Evolutionary conservation across 1,140 invertebrate species (phyloP), one percentile per base, ranked within the genome.

Genomic region (Tetraneura akinire): DNA sequence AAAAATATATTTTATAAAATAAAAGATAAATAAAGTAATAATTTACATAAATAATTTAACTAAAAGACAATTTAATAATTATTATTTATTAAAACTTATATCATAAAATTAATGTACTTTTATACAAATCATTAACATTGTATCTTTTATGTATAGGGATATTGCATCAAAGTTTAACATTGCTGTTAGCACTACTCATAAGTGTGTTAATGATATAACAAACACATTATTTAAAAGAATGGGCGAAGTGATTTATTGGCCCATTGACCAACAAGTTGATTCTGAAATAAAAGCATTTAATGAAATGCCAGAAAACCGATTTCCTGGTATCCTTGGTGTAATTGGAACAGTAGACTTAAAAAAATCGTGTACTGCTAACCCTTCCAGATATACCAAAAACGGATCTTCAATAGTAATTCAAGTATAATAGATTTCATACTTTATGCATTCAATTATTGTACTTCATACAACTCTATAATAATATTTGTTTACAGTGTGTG

Each of bases 291-390:
- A 60, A 78, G 74, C 32, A 11, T 78, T 78, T 16, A n/a, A 57
- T 9, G 21, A 60, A 47, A 60, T 78, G 37, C 21, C 37, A 16
- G 37, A 37, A 8, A 78, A 78, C 62, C 1, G 8, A 47, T 78
- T 78, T 47, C 74, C 74, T 26, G 55, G 23, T 11, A 47, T 78
- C 47, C 53, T 78, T 18, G 74, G 74, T 32, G 74, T 78, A 3
- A 78, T 78, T 26, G 74, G 74, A 62, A 78, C 57, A 26, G 55
- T 78, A 45, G 74, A 78, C 14, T 78, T 78, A 14, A 78, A 47
- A 49, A 78, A 78, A 47, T 26, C 74, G 26, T 78, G 74, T 23
- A 78, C 74, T 18, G 53, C 74, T 16, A 78, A 78, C 29, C 74
- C 74, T n/a, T 60, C 74, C 16, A 78, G 62, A 78, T 21, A 78